phyloP scores from a whole-genome alignment of 2,113 vertebrate genomes.

The Pachycephala philippinensis region DNA sequence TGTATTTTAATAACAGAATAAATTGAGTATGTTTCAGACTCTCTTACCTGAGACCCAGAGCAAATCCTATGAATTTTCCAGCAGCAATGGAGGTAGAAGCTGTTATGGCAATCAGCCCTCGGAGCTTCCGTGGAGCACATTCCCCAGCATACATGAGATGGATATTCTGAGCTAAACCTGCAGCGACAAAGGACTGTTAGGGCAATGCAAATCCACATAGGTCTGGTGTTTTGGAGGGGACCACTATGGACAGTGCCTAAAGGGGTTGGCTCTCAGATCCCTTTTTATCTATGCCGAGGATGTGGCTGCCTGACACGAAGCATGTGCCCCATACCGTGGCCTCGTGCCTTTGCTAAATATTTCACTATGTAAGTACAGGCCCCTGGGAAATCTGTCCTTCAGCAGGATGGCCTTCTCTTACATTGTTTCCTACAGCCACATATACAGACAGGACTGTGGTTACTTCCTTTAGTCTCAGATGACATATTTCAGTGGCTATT shows the following conservation, averaged over 20 bases:
- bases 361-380: background rate
- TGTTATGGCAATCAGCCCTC: constrained; percentile 70
- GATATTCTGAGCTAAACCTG: constrained; percentile 68
- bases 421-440: background rate
- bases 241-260: background rate
- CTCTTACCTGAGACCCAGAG: constrained; percentile 80
- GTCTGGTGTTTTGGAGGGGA: background rate
- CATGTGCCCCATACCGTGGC: accelerated
- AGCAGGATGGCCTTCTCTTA: background rate
- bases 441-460: background rate
- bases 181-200: background rate
- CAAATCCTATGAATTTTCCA: constrained; percentile 78
- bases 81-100: constrained; percentile 61
- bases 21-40: background rate
- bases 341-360: background rate
- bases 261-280: background rate
- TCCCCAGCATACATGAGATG: constrained; percentile 77
- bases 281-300: accelerated
- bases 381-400: background rate
- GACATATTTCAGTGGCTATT: background rate
- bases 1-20: background rate
- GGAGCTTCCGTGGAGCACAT: constrained; percentile 71
- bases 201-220: background rate
- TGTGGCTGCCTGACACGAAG: background rate
- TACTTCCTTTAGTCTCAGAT: background rate